phyloP scores from a whole-genome alignment of 2,113 vertebrate genomes.

The Saguinus midas region DNA sequence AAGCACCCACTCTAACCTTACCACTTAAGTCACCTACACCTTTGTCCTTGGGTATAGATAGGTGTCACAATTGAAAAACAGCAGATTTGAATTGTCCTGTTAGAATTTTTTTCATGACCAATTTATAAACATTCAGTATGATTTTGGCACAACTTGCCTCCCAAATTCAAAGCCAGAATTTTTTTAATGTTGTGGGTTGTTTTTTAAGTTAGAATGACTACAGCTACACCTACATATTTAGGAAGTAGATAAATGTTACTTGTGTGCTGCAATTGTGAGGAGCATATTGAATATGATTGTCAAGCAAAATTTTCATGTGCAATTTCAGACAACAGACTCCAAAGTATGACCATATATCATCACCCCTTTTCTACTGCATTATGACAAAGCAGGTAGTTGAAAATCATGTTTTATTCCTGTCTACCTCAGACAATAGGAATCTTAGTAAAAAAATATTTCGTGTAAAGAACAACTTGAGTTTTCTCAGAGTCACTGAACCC shows the following conservation, averaged over 20 bases:
- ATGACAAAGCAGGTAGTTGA: constrained; percentile 1
- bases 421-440: constrained; percentile 29
- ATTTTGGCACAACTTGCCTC: constrained; percentile 1
- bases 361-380: constrained; percentile 3
- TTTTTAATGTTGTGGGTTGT: not conserved
- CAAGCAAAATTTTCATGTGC: constrained; percentile 28
- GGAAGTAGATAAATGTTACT: constrained; percentile 42
- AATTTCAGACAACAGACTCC: constrained; percentile 36
- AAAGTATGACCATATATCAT: not conserved
- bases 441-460: constrained; percentile 37
- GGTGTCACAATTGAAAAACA: not conserved
- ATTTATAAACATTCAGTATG: not conserved
- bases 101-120: constrained; percentile 13
- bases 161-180: constrained; percentile 27
- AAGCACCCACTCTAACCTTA: not conserved
- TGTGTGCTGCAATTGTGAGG: not conserved
- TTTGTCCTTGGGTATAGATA: not conserved
- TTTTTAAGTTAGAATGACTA: constrained; percentile 39
- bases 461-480: constrained; percentile 36
- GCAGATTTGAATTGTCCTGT: not conserved
- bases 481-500: not conserved
- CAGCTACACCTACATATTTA: constrained; percentile 9
- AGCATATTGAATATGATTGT: not conserved
- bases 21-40: not conserved
- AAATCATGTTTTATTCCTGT: not conserved